phyloP scores from a whole-genome alignment of 2,797 vertebrate genomes.

The Phrynocephalus guinanensis region DNA sequence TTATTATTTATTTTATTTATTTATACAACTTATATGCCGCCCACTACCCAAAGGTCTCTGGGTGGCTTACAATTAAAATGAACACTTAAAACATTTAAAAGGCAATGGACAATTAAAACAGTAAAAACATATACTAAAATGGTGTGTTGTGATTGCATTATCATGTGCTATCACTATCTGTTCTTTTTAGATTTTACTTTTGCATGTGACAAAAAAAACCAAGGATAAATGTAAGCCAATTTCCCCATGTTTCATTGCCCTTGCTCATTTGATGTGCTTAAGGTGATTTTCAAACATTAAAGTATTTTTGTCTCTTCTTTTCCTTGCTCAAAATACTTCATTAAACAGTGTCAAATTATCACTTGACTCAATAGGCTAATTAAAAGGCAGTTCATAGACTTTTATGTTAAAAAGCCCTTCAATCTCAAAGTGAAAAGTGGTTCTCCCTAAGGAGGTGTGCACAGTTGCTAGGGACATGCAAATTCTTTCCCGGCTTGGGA shows the following conservation, averaged over 20 bases:
- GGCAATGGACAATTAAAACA: too few species aligned
- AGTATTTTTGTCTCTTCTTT: not conserved
- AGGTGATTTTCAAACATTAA: not conserved
- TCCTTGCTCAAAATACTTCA: not conserved
- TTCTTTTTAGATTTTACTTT: not conserved
- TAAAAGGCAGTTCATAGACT: constrained; percentile 5
- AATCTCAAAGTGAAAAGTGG: not conserved
- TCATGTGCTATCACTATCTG: not conserved
- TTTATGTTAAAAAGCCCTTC: constrained; percentile 15
- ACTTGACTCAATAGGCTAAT: constrained; percentile 6
- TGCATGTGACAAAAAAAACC: not conserved
- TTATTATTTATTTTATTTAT: too few species aligned
- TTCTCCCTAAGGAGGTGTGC: constrained; percentile 16
- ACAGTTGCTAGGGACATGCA: not conserved
- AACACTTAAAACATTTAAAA: too few species aligned
- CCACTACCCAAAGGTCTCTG: too few species aligned
- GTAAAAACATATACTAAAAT: not conserved
- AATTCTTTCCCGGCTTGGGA: not conserved
- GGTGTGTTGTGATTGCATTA: not conserved
- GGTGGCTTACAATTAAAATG: too few species aligned
- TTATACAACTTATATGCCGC: too few species aligned
- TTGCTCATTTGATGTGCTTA: not conserved
- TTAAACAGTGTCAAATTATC: not conserved
- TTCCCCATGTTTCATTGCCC: not conserved
- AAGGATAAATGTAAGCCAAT: not conserved